Percentiles rank a stretch among this genome's conserved stretches.
Conservation (phyloP, 2,113 vertebrate genomes). For the Cephalopterus ornatus region DNA sequence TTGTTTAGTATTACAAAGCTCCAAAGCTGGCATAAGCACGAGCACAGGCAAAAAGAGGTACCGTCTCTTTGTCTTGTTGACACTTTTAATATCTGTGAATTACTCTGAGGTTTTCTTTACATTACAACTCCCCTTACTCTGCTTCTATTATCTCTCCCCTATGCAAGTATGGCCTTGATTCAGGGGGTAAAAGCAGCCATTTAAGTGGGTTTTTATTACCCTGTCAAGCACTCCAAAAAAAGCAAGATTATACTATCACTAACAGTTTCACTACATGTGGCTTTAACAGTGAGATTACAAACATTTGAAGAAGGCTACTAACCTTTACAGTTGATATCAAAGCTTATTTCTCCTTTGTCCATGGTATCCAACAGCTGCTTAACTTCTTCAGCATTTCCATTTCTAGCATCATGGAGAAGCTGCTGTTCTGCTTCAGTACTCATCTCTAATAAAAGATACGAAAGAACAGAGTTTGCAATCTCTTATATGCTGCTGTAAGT, state of each 20-base stretch:
- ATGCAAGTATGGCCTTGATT: neutral
- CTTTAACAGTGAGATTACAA: neutral
- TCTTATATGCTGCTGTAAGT: neutral
- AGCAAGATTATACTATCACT: neutral
- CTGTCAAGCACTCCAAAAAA: neutral
- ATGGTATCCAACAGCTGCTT: slow-evolving; percentile 77
- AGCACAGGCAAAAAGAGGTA: neutral
- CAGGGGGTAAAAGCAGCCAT: neutral
- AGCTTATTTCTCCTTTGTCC: slow-evolving; percentile 72
- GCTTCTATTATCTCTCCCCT: neutral
- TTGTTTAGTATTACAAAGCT: neutral
- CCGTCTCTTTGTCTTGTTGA: neutral
- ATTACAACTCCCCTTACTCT: neutral
- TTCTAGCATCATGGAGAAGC: slow-evolving; percentile 88
- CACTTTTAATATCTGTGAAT: neutral
- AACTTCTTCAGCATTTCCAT: slow-evolving; percentile 86
- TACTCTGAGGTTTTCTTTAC: neutral
- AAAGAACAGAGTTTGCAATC: neutral
- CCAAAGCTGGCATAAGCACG: neutral
- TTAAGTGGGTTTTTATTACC: neutral
- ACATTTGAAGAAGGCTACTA: neutral
- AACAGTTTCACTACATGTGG: neutral
- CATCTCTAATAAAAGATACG: slow-evolving; percentile 63
- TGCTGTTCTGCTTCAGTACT: slow-evolving; percentile 84
- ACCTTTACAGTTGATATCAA: slow-evolving; percentile 97